Base-by-base conservation (phyloP, 1,140 invertebrate species). In the Brachionus paranguensis region DNA sequence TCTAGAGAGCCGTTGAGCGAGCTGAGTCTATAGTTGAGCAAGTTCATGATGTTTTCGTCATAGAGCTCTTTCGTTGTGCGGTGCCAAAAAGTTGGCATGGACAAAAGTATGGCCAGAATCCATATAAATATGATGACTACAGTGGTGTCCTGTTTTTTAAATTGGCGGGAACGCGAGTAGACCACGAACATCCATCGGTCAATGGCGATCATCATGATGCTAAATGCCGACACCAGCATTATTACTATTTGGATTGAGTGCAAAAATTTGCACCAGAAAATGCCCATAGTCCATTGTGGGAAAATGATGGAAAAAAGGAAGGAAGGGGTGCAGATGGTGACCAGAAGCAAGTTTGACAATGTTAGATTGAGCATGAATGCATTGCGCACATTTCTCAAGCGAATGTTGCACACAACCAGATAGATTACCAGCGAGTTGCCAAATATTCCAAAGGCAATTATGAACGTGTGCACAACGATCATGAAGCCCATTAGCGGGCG, bases 121-220 rank as follows among this genome's bases (percentile, higher is more conserved):
- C 78, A 81, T 12, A 81, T 64, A 17, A 60, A 20, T 24, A 64
- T 64, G 20, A 81, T 81, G 14, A 45, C 43, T 29, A 81, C 7
- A 20, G 33, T 81, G 12, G 53, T 81, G 24, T 81, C 53, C 37
- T 68, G 53, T 41, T 29, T 27, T 27, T 68, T 68, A 17, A 81
- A 81, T 81, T 81, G 78, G 1, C 78, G 20, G 11, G 78, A 60
- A 2, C 64, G 37, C n/a, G 64, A 60, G 43, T 64, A 64, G 6
- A 81, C 78, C 41, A 81, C 78, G 33, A 60, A 81, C 64, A 81
- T 81, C 78, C 78, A 81, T 14, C 78, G 50, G 33, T 81, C 78
- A 2, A 81, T 81, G 37, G 78, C 78, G 10, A 81, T 81, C 78
- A 81, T 81, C 78, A 81, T 81, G 12, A 81, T 81, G 24, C 78